Conservation (phyloP, 1,140 invertebrate species). For the Galendromus occidentalis region DNA sequence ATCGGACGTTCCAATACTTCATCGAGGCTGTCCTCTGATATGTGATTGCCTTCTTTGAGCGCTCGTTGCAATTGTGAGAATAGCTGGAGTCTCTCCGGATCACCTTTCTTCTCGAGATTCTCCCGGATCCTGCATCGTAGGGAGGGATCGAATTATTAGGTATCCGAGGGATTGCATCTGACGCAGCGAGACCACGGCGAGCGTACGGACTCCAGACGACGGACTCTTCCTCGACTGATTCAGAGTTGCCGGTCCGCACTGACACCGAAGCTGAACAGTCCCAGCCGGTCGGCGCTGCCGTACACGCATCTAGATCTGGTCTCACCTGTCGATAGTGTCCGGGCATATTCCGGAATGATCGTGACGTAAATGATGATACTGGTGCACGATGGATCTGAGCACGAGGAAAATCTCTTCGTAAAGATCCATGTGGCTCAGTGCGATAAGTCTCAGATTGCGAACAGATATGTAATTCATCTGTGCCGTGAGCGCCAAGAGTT, state of each 20-base stretch:
- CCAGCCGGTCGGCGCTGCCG: no score
- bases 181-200: no score
- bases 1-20: conserved; percentile 15
- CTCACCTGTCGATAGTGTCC: conserved; percentile 15
- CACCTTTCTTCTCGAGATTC: conserved; percentile 15
- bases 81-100: conserved; percentile 16
- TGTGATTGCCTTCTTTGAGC: conserved; percentile 16
- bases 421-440: conserved; percentile 38
- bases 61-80: conserved; percentile 17
- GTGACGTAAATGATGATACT: conserved; percentile 28
- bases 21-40: conserved; percentile 15
- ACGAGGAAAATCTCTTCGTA: conserved; percentile 42
- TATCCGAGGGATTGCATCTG: no score
- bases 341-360: conserved; percentile 16
- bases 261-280: no score
- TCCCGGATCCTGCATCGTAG: conserved; percentile 13
- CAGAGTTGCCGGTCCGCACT: no score
- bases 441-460: conserved; percentile 43
- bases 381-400: conserved; percentile 35
- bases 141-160: background rate
- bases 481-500: conserved; percentile 36
- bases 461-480: conserved; percentile 41
- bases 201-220: no score
- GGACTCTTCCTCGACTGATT: no score
- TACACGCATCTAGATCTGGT: no score